Percentiles rank a stretch among this genome's conserved stretches.
Evolutionary conservation across 2,113 vertebrate genomes (phyloP).

Genomic region (Crotophaga sulcirostris): DNA sequence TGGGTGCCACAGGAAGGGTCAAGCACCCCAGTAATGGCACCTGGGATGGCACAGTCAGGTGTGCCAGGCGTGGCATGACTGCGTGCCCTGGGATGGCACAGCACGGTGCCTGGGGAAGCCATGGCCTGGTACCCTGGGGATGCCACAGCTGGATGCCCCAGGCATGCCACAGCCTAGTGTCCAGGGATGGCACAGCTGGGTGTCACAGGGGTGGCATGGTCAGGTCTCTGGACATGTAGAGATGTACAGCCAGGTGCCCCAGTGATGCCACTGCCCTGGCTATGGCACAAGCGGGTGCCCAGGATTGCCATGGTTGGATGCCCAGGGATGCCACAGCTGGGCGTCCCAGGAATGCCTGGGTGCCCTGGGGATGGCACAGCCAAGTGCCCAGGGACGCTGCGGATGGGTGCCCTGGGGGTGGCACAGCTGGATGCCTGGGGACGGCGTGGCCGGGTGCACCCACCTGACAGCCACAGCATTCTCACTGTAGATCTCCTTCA

Average conservation of each 20-base stretch:
- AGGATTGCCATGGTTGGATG: fast-evolving
- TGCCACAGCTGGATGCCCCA: neutral
- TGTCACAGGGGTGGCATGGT: neutral
- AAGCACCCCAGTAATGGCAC: neutral
- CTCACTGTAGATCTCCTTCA: constrained; percentile 98
- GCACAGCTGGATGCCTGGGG: fast-evolving
- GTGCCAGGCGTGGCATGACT: too few relatives aligned
- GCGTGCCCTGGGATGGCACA: neutral
- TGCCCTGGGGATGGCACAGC: neutral
- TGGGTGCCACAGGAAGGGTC: too few relatives aligned
- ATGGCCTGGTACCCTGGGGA: neutral
- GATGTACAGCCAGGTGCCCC: too few relatives aligned
- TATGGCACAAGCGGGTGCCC: neutral
- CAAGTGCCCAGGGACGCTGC: neutral
- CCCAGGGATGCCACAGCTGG: too few relatives aligned
- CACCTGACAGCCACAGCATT: constrained; percentile 94
- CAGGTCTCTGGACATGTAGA: too few relatives aligned
- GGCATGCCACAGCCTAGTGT: too few relatives aligned
- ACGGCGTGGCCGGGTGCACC: too few relatives aligned
- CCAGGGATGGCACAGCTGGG: fast-evolving
- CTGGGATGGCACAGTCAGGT: too few relatives aligned
- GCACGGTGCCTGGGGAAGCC: too few relatives aligned
- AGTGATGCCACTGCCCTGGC: neutral
- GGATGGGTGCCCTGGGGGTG: neutral
- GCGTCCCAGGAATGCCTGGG: neutral